Evolutionary conservation across 2,888 invertebrate genomes (phyloP), one percentile per base, ranked within the genome.

Genomic region (Drosophila subsilvestris): DNA sequence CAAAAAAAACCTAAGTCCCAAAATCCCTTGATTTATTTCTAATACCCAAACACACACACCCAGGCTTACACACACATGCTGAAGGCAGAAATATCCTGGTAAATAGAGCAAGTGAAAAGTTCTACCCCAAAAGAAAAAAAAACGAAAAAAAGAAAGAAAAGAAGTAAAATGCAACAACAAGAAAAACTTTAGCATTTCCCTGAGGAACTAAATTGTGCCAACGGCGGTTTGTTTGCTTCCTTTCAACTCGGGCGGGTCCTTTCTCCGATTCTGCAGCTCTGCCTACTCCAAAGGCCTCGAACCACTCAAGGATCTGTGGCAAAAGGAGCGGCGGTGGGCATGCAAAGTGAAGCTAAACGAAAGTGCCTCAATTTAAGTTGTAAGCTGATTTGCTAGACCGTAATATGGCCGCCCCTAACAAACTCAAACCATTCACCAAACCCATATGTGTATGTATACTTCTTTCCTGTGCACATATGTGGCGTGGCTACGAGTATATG

Each of bases 291-390:
- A 67, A 74, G 68, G 71, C 63, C 67, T 74, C 65, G 32, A 74
- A 59, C 73, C 85, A 74, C 81, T 80, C 71, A 81, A 82, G 85
- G 70, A 87, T 79, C 74, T 82, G 67, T 55, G 58, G 63, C 53
- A 47, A 65, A 69, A 50, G 61, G 61, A 20, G 20, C 44, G 51
- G 32, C 55, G 37, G 55, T 47, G 65, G 54, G 65, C 87, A 88
- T 86, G 89, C 89, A 87, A 86, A 86, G 85, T 79, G 74, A 88
- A 85, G 87, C 87, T 86, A 80, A 85, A 84, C 78, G 87, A 86
- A 86, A 86, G 89, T 88, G 89, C 89, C 89, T 86, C 85, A 86
- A 86, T 86, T 86, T 87, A 86, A 86, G 85, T 86, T 88, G 81
- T 89, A 86, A 86, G 85, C 85, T 88, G 87, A 88, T 86, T 86